A percentile compares a stretch with the other conserved stretches of the same genome.
phyloP scores from a whole-genome alignment of 2,113 vertebrate genomes.

The Protobothrops mucrosquamatus region DNA sequence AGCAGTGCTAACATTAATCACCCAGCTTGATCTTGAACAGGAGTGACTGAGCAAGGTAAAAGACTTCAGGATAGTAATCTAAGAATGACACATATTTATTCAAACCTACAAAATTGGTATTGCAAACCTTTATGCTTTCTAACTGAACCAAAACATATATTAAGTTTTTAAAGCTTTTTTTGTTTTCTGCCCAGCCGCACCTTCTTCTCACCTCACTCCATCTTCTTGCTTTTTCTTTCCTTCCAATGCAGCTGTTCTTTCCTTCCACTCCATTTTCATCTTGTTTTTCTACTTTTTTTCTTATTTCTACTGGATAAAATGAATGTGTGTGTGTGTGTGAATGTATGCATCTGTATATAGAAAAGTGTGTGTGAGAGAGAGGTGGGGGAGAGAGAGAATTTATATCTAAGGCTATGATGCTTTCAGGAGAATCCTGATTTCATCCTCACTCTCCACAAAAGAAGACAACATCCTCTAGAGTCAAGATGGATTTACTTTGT shows the following conservation, averaged over 20 bases:
- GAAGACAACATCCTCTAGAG: no score
- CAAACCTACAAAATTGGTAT: no score
- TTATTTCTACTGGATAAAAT: background rate
- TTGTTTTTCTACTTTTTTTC: background rate
- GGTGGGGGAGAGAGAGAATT: background rate
- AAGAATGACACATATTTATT: background rate
- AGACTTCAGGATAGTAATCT: background rate
- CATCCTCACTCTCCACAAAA: no score
- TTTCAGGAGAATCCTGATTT: no score
- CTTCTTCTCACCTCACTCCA: background rate
- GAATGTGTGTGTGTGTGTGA: background rate
- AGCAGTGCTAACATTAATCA: background rate
- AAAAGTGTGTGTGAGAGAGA: background rate
- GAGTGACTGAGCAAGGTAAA: background rate
- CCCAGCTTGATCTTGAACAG: background rate
- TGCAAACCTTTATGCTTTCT: background rate
- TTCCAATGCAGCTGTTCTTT: background rate
- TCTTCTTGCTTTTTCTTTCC: background rate
- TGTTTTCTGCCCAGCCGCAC: background rate
- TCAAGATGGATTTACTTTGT: background rate
- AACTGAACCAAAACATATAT: background rate
- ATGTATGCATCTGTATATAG: background rate
- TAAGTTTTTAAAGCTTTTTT: background rate
- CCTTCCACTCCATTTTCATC: background rate
- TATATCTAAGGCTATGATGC: no score